Evolutionary conservation across 2,888 invertebrate genomes (phyloP).

Genomic region (Polydrusus cervinus): DNA sequence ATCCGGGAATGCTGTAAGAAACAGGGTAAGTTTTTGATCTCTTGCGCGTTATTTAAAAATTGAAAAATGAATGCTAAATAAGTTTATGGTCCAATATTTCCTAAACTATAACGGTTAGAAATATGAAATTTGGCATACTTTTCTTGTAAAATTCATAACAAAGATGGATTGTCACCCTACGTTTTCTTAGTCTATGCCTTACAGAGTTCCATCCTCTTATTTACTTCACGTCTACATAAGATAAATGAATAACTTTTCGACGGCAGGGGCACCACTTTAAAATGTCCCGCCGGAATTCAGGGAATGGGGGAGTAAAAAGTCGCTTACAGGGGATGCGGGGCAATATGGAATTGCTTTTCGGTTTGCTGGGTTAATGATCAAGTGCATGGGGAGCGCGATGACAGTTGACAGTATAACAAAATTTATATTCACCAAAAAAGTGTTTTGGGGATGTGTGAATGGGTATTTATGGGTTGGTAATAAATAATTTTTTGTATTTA

Average conservation of each 20-base stretch:
- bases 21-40: too few species aligned
- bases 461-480: slow-evolving; percentile 3
- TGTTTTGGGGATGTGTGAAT: background rate
- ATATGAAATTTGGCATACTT: too few species aligned
- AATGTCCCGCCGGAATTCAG: slow-evolving; percentile 28
- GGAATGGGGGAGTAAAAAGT: slow-evolving; percentile 27
- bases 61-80: background rate
- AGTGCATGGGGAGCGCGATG: slow-evolving; percentile 17
- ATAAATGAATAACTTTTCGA: slow-evolving; percentile 40
- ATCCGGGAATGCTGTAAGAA: background rate
- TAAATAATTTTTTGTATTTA: too few species aligned
- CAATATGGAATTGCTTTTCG: slow-evolving; percentile 14
- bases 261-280: slow-evolving; percentile 29
- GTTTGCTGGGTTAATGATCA: slow-evolving; percentile 20
- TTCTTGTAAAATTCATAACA: too few species aligned
- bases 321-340: slow-evolving; percentile 18
- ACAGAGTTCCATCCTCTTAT: slow-evolving; percentile 18
- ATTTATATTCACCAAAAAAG: slow-evolving; percentile 20
- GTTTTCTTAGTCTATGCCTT: background rate
- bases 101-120: too few species aligned
- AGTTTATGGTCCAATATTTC: background rate
- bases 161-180: too few species aligned
- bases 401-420: background rate
- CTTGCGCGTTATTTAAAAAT: background rate
- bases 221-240: slow-evolving; percentile 35